Evolutionary conservation across 2,888 invertebrate species (phyloP).

Genomic region (Crioceris asparagi): DNA sequence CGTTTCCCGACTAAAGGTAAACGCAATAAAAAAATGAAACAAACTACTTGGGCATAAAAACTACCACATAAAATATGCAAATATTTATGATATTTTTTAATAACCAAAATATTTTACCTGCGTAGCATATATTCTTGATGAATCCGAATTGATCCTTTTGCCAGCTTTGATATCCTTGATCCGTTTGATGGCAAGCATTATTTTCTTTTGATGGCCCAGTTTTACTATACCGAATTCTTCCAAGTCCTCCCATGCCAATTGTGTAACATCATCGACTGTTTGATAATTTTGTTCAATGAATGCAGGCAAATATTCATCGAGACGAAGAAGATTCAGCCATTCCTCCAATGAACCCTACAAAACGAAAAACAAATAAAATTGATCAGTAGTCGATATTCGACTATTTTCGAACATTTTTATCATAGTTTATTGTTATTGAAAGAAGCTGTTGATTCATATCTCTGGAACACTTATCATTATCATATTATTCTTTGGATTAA

Average conservation of each 20-base stretch:
- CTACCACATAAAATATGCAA: no score
- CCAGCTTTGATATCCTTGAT: slow-evolving; percentile 88
- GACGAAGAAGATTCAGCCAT: slow-evolving; percentile 82
- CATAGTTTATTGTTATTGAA: no score
- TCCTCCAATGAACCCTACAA: slow-evolving; percentile 84
- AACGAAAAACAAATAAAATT: neutral
- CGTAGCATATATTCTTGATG: slow-evolving; percentile 35
- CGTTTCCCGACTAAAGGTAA: no score
- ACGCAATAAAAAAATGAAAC: no score
- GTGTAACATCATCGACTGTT: slow-evolving; percentile 86
- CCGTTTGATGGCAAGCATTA: slow-evolving; percentile 91
- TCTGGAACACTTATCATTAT: no score
- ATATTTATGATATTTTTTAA: no score
- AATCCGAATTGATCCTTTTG: slow-evolving; percentile 49
- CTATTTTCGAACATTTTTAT: no score
- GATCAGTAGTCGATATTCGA: no score
- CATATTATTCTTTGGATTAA: no score
- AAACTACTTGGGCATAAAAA: no score
- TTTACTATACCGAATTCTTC: slow-evolving; percentile 94
- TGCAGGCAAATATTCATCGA: slow-evolving; percentile 87
- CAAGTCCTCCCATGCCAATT: slow-evolving; percentile 96
- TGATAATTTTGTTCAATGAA: slow-evolving; percentile 88
- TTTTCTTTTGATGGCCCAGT: slow-evolving; percentile 96
- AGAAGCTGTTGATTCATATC: no score
- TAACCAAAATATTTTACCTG: slow-evolving; percentile 30